Evolutionary conservation across 1,140 invertebrate species (phyloP), one percentile per base, ranked within the genome.

Genomic region (Halyomorpha halys): DNA sequence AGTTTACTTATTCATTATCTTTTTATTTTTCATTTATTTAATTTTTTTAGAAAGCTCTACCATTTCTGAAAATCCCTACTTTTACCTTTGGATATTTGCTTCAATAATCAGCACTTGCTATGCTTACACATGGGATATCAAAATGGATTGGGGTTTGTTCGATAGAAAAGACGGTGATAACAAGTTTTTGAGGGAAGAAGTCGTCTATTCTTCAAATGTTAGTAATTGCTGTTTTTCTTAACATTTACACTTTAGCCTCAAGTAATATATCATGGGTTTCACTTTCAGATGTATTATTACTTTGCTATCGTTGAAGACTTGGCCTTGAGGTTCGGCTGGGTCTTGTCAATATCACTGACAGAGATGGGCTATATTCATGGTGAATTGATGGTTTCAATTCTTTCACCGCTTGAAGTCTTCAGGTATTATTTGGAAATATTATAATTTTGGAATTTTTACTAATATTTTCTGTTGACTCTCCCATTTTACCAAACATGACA

Each of bases 291-390:
- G 67, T 98, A 94, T 72, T 98, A 98, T 75, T 99, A 99, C 74
- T 93, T 97, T 78, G 96, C 95, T 27, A 96, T 98, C 62, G 79
- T 98, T 53, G 94, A 98, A 78, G 95, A 99, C 78, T 85, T 97
- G 66, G 76, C 98, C 39, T 75, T 99, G 23, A 81, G 97, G 69
- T 97, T 98, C 74, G 83, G 87, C 18, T 99, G 97, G 97, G 83
- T 83, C 0, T 73, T 91, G 14, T 91, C 89, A 30, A 89, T 96
- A 69, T 84, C 90, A 64, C 74, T 98, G 13, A 90, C 85, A 0
- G 91, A 98, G 76, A 87, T 89, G 70, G 82, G 84, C 34, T 82
- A 85, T 51, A 79, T 94, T 23, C 83, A 87, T 67, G 77, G 79
- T 4, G 94, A 98, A 73, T 81, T 94, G 14, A 89, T 99, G 82